These are phyloP conservation scores for Telmatherina bonti DNA, from an alignment of 2,797 vertebrate species.

Conservation along the genomic window DNA sequence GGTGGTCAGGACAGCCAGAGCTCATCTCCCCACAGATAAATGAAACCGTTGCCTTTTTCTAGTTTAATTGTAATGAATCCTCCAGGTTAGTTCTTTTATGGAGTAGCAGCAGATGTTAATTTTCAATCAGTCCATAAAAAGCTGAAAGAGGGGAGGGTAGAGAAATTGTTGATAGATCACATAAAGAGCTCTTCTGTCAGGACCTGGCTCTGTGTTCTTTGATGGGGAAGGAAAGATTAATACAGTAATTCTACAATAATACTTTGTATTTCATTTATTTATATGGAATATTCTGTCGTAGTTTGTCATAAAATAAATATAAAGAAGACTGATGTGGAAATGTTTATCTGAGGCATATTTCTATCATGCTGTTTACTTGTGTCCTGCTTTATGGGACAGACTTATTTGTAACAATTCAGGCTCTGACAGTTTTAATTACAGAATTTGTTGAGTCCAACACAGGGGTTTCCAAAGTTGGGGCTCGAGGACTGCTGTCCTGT, in stretches of 20 bases:
- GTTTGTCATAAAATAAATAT: too few species aligned
- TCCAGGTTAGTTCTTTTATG: slow-evolving; percentile 45
- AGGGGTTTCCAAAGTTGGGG: too few species aligned
- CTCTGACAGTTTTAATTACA: too few species aligned
- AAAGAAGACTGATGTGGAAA: too few species aligned
- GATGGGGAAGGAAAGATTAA: background rate
- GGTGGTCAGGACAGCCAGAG: slow-evolving; percentile 36
- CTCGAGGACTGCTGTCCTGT: too few species aligned
- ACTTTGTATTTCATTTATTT: background rate
- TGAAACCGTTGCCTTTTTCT: slow-evolving; percentile 33
- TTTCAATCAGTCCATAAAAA: slow-evolving; percentile 54
- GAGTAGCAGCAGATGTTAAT: slow-evolving; percentile 57
- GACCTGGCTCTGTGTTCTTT: slow-evolving; percentile 2
- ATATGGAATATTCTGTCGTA: too few species aligned
- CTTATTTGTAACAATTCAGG: too few species aligned
- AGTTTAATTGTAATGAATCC: slow-evolving; percentile 51
- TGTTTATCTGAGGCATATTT: too few species aligned
- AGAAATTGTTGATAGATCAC: slow-evolving; percentile 18
- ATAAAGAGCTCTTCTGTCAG: slow-evolving; percentile 12
- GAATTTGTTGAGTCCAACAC: too few species aligned
- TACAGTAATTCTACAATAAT: background rate
- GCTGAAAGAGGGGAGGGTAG: slow-evolving; percentile 17
- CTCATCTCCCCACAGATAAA: slow-evolving; percentile 52
- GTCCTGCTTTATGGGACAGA: too few species aligned
- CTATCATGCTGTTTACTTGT: too few species aligned